Base-by-base conservation (phyloP, 2,888 invertebrate genomes). In the Parasteatoda lunata region DNA sequence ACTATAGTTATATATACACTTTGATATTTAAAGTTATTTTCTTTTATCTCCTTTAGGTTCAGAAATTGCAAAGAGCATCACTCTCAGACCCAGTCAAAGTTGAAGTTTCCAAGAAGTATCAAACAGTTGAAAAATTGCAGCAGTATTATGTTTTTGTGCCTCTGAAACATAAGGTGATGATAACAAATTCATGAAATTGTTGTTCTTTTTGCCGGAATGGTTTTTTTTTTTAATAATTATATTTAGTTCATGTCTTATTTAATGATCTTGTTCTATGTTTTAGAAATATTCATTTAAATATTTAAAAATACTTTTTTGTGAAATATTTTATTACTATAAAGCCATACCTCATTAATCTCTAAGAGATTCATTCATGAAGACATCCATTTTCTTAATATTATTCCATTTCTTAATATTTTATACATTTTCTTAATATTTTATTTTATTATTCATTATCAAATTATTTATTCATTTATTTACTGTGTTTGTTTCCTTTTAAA, bases 91-190 rank as follows among this genome's bases (percentile, higher is more conserved):
- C 99, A 0, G 97, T 98, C 0, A 97, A 96, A 92, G 96, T 99
- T 0, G 98, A 99, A 92, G 98, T 94, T 0, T 97, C 97, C 0
- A 97, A 96, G 0, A 98, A 99, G 91, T 99, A 98, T 92, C 98
- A 99, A 93, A 99, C 99, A 0, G 99, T 99, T 0, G 98, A 98
- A 88, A 98, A 98, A 91, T 93, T 99, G 78, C 95, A 96, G 91
- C 99, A 99, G 93, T 96, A 95, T 92, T 99, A 99, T 91, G 91
- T 98, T 11, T 99, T 99, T 91, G 95, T 99, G 91, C 99, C 99
- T 0, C 95, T 96, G 2, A 98, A 98, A 93, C 97, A 95, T 92
- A 99, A 99, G 94, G 97, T 96, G 30, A 30, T 30, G 30, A 30
- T 30, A 30, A 30, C 30, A 30, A 30, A 30, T 30, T 91, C 90